phyloP scores from a whole-genome alignment of 2,888 invertebrate species.

The Coremacera marginata region DNA sequence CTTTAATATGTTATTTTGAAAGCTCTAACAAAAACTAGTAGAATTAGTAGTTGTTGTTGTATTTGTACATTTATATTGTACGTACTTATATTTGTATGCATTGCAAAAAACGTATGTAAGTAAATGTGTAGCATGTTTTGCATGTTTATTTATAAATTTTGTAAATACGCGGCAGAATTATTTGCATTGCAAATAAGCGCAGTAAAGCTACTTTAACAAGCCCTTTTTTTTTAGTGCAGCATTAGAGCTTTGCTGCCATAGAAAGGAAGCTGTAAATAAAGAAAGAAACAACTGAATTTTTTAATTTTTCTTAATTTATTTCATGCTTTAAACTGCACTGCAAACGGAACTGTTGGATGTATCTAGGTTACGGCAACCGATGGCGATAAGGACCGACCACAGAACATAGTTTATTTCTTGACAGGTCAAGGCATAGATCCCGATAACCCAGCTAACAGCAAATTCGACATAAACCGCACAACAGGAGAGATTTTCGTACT shows the following conservation, averaged over 20 bases:
- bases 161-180: conserved; percentile 3
- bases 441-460: conserved; percentile 94
- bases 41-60: neutral
- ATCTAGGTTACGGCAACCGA: conserved; percentile 93
- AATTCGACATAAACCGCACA: conserved; percentile 96
- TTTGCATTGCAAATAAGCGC: conserved; percentile 19
- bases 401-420: conserved; percentile 95
- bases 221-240: neutral
- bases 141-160: conserved; percentile 15
- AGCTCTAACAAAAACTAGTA: neutral
- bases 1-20: conserved; percentile 18
- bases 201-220: neutral
- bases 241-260: neutral
- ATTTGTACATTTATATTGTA: conserved; percentile 4
- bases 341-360: conserved; percentile 25
- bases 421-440: conserved; percentile 96
- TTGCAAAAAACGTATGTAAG: too few species aligned
- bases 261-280: neutral
- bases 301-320: conserved; percentile 22
- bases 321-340: conserved; percentile 23
- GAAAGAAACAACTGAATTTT: conserved; percentile 30
- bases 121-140: conserved; percentile 5
- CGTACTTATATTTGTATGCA: neutral
- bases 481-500: conserved; percentile 95
- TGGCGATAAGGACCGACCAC: conserved; percentile 94